Conservation (phyloP, 1,140 invertebrate species). For the Drosophila pseudoobscura region DNA sequence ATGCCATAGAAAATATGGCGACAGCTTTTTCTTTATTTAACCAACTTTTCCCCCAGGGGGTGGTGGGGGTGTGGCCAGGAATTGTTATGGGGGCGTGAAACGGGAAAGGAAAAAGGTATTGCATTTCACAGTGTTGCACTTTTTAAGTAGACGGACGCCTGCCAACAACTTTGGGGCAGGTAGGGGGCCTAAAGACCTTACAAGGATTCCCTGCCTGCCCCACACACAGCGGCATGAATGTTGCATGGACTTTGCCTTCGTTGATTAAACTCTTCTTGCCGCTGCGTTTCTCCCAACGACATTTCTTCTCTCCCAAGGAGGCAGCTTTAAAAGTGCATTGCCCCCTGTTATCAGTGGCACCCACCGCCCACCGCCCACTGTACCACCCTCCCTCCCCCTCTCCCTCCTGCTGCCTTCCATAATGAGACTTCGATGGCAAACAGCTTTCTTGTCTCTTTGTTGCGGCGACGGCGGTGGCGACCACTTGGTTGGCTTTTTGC, state of each 20-base stretch:
- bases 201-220: constrained; percentile 53
- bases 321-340: constrained; percentile 58
- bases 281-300: no score
- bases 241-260: constrained; percentile 8
- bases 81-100: constrained; percentile 40
- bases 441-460: constrained; percentile 45
- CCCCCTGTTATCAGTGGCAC: constrained; percentile 41
- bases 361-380: no score
- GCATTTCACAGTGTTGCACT: constrained; percentile 59
- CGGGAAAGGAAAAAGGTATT: constrained; percentile 37
- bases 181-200: constrained; percentile 37
- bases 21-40: constrained; percentile 46
- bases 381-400: background rate
- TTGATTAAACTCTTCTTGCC: constrained; percentile 54
- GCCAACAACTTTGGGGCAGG: constrained; percentile 15
- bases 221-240: constrained; percentile 1
- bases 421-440: constrained; percentile 54
- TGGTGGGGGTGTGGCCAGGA: constrained; percentile 9
- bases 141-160: constrained; percentile 44
- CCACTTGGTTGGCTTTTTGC: constrained; percentile 38
- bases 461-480: constrained; percentile 2
- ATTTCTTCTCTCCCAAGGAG: constrained; percentile 2
- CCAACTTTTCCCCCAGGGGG: constrained; percentile 17
- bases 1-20: constrained; percentile 62
- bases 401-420: background rate